Conservation (phyloP, 2,888 invertebrate genomes). For the Heliconius charithonia region DNA sequence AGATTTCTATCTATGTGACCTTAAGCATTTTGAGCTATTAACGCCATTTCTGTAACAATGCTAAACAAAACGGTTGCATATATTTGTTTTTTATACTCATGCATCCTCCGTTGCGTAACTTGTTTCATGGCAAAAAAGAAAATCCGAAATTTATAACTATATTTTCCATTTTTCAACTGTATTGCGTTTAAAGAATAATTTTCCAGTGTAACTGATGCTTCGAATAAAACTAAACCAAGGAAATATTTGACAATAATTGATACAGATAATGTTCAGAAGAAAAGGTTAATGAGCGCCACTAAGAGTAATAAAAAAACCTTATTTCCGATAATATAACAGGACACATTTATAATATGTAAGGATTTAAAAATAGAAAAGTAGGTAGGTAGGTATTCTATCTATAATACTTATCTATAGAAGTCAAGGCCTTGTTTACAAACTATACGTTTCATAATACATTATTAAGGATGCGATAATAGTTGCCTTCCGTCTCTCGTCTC, state of each 20-base stretch:
- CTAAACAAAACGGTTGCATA: slow-evolving; percentile 64
- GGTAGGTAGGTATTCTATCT: background rate
- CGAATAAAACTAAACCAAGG: too few relatives aligned
- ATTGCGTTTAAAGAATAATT: too few relatives aligned
- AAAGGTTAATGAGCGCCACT: background rate
- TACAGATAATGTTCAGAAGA: background rate
- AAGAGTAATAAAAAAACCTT: background rate
- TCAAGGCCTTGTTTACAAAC: slow-evolving; percentile 16
- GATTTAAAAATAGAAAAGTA: background rate
- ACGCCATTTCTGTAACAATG: slow-evolving; percentile 67
- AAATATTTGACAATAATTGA: too few relatives aligned
- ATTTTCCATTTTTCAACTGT: background rate
- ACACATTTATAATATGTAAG: background rate
- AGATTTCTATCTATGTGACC: slow-evolving; percentile 66
- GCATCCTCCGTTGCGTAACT: background rate
- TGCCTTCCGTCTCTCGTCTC: slow-evolving; percentile 33
- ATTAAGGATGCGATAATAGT: slow-evolving; percentile 32
- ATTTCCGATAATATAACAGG: background rate
- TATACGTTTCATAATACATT: slow-evolving; percentile 16
- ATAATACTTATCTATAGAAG: slow-evolving; percentile 14
- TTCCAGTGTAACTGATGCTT: too few relatives aligned
- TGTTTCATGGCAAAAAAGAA: background rate
- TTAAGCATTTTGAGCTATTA: slow-evolving; percentile 54
- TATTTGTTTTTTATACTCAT: slow-evolving; percentile 35
- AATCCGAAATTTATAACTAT: too few relatives aligned